These are phyloP conservation scores for Chymomyza caudatula DNA, from an alignment of 2,888 invertebrate species.

Conservation along the genomic window DNA sequence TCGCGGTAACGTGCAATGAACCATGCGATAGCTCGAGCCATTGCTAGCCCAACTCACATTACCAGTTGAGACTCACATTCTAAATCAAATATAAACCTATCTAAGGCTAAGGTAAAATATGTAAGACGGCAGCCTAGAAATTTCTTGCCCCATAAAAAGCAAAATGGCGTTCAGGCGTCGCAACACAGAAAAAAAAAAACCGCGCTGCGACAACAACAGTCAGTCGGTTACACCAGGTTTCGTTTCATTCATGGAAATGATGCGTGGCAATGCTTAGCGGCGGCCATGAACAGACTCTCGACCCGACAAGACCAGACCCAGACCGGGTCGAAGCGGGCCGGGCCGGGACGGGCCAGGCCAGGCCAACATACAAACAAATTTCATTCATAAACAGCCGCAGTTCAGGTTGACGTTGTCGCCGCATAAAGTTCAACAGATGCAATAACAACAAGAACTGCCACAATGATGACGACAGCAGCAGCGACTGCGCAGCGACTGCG, in stretches of 20 bases:
- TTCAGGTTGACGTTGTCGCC: slow-evolving; percentile 14
- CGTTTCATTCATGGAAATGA: slow-evolving; percentile 33
- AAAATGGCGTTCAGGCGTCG: slow-evolving; percentile 28
- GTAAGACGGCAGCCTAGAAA: background rate
- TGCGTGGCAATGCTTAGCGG: background rate
- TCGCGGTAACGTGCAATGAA: slow-evolving; percentile 44
- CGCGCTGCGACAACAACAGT: background rate
- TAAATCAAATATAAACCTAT: background rate
- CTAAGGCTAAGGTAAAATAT: background rate
- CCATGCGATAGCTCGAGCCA: slow-evolving; percentile 31
- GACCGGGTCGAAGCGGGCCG: too few relatives aligned
- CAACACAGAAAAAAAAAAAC: background rate
- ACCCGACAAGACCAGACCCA: background rate
- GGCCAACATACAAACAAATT: slow-evolving; percentile 39
- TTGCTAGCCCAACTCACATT: background rate
- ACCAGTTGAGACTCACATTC: too few relatives aligned
- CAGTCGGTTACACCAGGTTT: background rate
- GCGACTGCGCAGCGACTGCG: background rate
- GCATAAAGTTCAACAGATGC: slow-evolving; percentile 48
- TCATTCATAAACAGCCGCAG: slow-evolving; percentile 58
- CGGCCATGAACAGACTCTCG: background rate
- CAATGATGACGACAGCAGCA: background rate
- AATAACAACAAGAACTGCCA: background rate
- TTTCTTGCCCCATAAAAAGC: slow-evolving; percentile 24
- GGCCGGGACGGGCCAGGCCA: background rate